Evolutionary conservation across 1,140 invertebrate genomes (phyloP).

Genomic region (Leptestheria dahalacensis): DNA sequence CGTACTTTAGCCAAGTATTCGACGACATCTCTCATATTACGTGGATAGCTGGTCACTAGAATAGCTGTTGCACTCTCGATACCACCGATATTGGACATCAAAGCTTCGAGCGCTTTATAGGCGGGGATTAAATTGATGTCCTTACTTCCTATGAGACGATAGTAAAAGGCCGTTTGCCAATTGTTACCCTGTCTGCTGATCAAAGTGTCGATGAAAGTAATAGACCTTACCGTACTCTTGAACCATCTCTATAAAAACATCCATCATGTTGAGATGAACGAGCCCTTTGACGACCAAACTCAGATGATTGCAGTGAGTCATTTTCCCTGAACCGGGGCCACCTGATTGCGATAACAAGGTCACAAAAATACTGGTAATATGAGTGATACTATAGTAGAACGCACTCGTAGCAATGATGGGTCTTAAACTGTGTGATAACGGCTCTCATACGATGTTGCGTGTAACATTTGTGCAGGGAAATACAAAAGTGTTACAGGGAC

Average conservation of each 20-base stretch:
- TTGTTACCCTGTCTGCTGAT: constrained; percentile 11
- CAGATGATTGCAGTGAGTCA: constrained; percentile 77
- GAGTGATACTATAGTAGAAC: too few species aligned
- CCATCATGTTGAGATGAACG: constrained; percentile 80
- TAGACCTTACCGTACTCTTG: constrained; percentile 57
- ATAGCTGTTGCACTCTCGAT: constrained; percentile 75
- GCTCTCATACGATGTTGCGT: too few species aligned
- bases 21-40: constrained; percentile 76
- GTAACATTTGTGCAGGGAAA: too few species aligned
- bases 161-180: constrained; percentile 11
- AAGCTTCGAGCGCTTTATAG: constrained; percentile 68
- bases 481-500: too few species aligned
- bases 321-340: constrained; percentile 78
- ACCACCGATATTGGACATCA: constrained; percentile 89
- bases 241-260: constrained; percentile 68
- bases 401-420: too few species aligned
- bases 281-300: constrained; percentile 68
- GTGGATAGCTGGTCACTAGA: constrained; percentile 87
- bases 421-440: too few species aligned
- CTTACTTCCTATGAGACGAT: constrained; percentile 49
- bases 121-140: constrained; percentile 67
- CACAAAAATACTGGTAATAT: too few species aligned
- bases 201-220: neutral
- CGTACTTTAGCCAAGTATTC: constrained; percentile 77
- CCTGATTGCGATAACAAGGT: constrained; percentile 34